Conservation (phyloP, 2,797 vertebrate genomes). For the Zenarchopterus dispar region DNA sequence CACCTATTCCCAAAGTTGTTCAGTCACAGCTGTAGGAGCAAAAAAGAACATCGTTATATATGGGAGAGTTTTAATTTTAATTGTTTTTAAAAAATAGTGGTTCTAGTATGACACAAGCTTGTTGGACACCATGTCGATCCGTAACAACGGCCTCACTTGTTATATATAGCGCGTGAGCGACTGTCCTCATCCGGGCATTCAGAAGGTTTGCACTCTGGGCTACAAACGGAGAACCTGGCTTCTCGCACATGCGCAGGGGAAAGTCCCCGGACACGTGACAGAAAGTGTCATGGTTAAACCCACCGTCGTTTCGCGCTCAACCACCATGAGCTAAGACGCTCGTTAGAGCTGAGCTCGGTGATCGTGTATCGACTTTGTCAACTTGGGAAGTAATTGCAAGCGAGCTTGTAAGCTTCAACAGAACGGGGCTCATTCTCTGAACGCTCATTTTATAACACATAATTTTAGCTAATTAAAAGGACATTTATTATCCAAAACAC, state of each 20-base stretch:
- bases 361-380: conserved; percentile 54
- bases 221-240: conserved; percentile 54
- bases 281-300: conserved; percentile 67
- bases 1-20: neutral
- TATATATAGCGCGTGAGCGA: fast-evolving
- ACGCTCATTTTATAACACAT: conserved; percentile 36
- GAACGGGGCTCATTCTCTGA: conserved; percentile 83
- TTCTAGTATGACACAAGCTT: fast-evolving
- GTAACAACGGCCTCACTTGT: fast-evolving
- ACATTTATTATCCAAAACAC: no score
- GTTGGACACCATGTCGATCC: neutral
- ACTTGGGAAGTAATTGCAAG: conserved; percentile 63
- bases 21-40: no score
- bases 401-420: conserved; percentile 23
- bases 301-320: fast-evolving
- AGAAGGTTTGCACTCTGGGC: conserved; percentile 78
- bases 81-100: no score
- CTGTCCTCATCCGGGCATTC: conserved; percentile 33
- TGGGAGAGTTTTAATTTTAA: no score
- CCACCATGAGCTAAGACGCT: conserved; percentile 24
- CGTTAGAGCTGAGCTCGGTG: conserved; percentile 44
- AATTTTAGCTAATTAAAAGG: no score
- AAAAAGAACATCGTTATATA: no score
- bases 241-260: conserved; percentile 61
- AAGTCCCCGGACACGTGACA: conserved; percentile 79